Percentiles rank a stretch among this genome's conserved stretches.
phyloP scores from a whole-genome alignment of 2,888 invertebrate genomes.

The Brachypalpus laphriformis region DNA sequence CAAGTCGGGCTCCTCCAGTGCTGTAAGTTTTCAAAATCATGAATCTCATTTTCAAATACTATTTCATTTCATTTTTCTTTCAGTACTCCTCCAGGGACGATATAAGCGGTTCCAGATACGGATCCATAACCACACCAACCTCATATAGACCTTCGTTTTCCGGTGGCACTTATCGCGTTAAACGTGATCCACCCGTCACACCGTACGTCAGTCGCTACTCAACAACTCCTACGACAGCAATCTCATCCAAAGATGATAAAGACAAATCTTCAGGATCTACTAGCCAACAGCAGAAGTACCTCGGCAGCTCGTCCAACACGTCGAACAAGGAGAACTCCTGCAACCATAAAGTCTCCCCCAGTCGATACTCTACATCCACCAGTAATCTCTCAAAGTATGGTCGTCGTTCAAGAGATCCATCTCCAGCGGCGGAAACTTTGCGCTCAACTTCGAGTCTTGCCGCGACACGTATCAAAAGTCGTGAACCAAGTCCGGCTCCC shows the following conservation, averaged over 20 bases:
- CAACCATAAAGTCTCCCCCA: slow-evolving; percentile 39
- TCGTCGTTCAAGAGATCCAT: slow-evolving; percentile 80
- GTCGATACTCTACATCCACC: slow-evolving; percentile 74
- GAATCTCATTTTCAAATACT: background rate
- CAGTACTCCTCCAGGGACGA: slow-evolving; percentile 81
- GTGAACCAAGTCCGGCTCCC: slow-evolving; percentile 85
- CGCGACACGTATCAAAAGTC: slow-evolving; percentile 80
- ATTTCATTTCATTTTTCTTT: slow-evolving; percentile 8
- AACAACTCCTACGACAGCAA: slow-evolving; percentile 50
- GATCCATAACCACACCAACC: slow-evolving; percentile 80
- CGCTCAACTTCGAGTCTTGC: slow-evolving; percentile 77
- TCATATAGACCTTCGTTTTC: slow-evolving; percentile 82
- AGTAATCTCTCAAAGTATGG: slow-evolving; percentile 79
- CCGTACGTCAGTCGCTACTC: slow-evolving; percentile 80
- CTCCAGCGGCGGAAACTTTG: slow-evolving; percentile 79
- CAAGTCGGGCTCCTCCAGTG: slow-evolving; percentile 78
- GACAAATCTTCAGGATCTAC: slow-evolving; percentile 75
- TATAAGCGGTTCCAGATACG: slow-evolving; percentile 77
- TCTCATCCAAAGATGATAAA: slow-evolving; percentile 75
- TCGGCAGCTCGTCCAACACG: slow-evolving; percentile 20
- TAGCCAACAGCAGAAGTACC: slow-evolving; percentile 51
- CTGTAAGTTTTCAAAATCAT: slow-evolving; percentile 76
- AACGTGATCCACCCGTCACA: slow-evolving; percentile 78
- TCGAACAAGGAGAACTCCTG: slow-evolving; percentile 45
- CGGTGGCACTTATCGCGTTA: slow-evolving; percentile 82